These are phyloP conservation scores for Colostygia pectinataria DNA, from an alignment of 2,888 invertebrate genomes.

Conservation along the genomic window DNA sequence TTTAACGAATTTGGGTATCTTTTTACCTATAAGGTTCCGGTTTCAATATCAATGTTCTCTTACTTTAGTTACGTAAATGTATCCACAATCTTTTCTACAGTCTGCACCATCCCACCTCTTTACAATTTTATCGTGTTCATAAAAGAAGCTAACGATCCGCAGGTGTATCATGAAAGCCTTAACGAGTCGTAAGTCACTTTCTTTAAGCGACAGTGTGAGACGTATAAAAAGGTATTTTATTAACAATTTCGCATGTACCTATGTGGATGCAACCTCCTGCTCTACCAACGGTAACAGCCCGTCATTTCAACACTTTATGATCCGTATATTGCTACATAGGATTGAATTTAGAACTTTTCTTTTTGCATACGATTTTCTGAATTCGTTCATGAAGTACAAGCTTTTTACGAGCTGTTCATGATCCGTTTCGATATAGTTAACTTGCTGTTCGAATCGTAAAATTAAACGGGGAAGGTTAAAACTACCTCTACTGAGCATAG, in stretches of 20 bases:
- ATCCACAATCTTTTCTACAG: not conserved
- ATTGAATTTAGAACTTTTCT: constrained; percentile 26
- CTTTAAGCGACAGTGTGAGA: constrained; percentile 47
- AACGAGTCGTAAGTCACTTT: constrained; percentile 53
- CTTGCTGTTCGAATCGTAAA: no score
- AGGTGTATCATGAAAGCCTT: constrained; percentile 53
- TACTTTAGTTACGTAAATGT: not conserved
- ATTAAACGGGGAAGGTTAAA: no score
- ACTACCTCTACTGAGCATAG: no score
- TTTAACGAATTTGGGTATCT: not conserved
- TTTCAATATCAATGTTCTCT: constrained; percentile 1
- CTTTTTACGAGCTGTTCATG: no score
- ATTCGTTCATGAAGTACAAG: not conserved
- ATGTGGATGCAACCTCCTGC: constrained; percentile 35
- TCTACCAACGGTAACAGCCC: constrained; percentile 36
- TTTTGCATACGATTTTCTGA: constrained; percentile 15
- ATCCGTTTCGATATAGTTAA: no score
- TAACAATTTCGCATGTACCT: constrained; percentile 59
- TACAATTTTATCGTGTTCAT: constrained; percentile 24
- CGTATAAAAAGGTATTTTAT: constrained; percentile 55
- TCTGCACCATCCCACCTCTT: constrained; percentile 9
- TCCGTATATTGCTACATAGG: constrained; percentile 46
- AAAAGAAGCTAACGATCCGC: constrained; percentile 39
- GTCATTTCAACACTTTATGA: constrained; percentile 53
- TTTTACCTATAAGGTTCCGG: not conserved